Percentiles rank a stretch among this genome's conserved stretches.
Conservation (phyloP, 2,113 vertebrate species). For the Hippotragus niger region DNA sequence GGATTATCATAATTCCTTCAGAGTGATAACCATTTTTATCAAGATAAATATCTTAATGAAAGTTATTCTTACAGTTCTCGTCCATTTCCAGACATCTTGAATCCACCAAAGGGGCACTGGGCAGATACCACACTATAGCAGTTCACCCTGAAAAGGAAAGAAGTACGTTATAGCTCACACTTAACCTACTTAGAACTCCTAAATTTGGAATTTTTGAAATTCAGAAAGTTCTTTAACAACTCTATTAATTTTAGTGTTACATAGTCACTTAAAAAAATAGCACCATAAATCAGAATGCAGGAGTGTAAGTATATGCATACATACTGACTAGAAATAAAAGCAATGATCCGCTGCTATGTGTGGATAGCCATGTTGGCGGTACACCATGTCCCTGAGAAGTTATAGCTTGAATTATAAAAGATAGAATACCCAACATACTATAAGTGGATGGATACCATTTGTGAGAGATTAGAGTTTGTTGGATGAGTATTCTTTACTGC, state of each 20-base stretch:
- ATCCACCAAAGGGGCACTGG: constrained; percentile 91
- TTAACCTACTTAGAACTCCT: background rate
- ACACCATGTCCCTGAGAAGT: background rate
- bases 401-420: background rate
- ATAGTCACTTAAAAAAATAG: background rate
- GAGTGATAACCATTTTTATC: background rate
- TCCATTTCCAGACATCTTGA: constrained; percentile 95
- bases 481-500: background rate
- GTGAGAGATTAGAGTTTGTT: background rate
- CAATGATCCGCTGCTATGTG: background rate
- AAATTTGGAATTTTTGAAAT: background rate
- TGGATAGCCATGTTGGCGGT: background rate
- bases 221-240: background rate
- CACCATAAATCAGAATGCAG: background rate
- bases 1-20: background rate
- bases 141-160: constrained; percentile 85
- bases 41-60: background rate
- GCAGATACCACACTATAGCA: constrained; percentile 86
- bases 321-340: background rate
- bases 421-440: background rate
- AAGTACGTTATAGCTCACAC: background rate
- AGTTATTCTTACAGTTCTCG: constrained; percentile 88
- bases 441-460: background rate
- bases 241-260: background rate
- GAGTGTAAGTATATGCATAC: background rate